Evolutionary conservation across 1,140 invertebrate genomes (phyloP).

Genomic region (Halotydeus destructor): DNA sequence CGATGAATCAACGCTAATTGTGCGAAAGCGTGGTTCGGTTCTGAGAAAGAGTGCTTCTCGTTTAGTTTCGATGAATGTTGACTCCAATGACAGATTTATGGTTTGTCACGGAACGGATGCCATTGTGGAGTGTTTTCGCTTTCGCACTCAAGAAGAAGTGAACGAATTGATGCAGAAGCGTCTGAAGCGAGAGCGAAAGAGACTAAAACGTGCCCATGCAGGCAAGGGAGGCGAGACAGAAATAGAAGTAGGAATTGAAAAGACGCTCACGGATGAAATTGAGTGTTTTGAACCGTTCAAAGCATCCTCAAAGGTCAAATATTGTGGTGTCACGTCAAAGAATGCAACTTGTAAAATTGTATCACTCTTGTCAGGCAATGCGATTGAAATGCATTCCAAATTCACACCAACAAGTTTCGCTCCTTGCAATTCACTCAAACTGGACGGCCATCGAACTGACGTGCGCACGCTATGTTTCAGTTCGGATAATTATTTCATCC

Average conservation of each 20-base stretch:
- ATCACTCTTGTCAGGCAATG: constrained; percentile 27
- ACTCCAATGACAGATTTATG: constrained; percentile 39
- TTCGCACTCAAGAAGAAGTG: constrained; percentile 51
- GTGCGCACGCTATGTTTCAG: constrained; percentile 67
- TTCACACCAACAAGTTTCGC: constrained; percentile 37
- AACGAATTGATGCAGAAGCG: constrained; percentile 44
- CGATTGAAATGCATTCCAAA: constrained; percentile 19
- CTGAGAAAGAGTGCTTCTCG: constrained; percentile 42
- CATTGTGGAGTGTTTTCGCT: constrained; percentile 57
- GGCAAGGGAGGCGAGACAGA: not conserved
- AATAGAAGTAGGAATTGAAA: constrained; percentile 14
- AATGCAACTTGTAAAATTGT: constrained; percentile 29
- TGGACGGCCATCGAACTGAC: constrained; percentile 66
- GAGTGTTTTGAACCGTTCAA: constrained; percentile 41
- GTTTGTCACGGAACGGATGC: constrained; percentile 62
- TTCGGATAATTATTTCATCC: constrained; percentile 53
- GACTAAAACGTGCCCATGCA: constrained; percentile 1
- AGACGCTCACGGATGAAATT: constrained; percentile 42
- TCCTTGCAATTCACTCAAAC: constrained; percentile 40
- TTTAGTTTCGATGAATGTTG: constrained; percentile 20
- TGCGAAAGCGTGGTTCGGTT: constrained; percentile 38
- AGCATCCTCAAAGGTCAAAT: constrained; percentile 42
- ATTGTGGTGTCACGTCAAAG: constrained; percentile 40
- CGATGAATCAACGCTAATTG: constrained; percentile 17
- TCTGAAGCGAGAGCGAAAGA: constrained; percentile 38